Conservation (phyloP, 1,140 invertebrate genomes). For the Drosophila chauvacae region DNA sequence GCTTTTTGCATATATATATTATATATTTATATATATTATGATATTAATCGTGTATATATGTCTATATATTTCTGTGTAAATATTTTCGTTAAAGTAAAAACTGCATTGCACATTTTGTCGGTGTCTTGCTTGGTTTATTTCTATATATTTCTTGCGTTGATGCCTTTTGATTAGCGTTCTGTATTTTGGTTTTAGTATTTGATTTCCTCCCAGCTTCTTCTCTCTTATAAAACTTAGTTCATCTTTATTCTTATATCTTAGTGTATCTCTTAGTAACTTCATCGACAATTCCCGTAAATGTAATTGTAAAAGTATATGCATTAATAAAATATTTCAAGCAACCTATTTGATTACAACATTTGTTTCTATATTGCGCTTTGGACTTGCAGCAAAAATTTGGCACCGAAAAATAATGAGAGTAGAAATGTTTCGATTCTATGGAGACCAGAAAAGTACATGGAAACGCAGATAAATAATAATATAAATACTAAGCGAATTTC, state of each 20-base stretch:
- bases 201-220: conserved; percentile 38
- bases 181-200: conserved; percentile 68
- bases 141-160: conserved; percentile 36
- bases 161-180: conserved; percentile 63
- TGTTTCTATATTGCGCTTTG: conserved; percentile 65
- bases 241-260: conserved; percentile 51
- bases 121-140: conserved; percentile 38
- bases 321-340: conserved; percentile 46
- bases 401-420: conserved; percentile 63
- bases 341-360: conserved; percentile 70
- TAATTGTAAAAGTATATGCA: conserved; percentile 27
- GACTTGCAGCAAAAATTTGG: conserved; percentile 66
- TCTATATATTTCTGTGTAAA: conserved; percentile 45
- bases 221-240: conserved; percentile 30
- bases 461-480: conserved; percentile 44
- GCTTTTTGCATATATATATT: conserved; percentile 13
- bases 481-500: conserved; percentile 31
- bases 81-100: conserved; percentile 72
- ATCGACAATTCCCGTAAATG: conserved; percentile 63
- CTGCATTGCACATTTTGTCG: conserved; percentile 76
- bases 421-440: conserved; percentile 18
- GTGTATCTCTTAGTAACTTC: conserved; percentile 71
- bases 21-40: conserved; percentile 10
- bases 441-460: conserved; percentile 14
- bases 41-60: conserved; percentile 45